Base-by-base conservation (phyloP, 2,888 invertebrate genomes). In the Steinernema carpocapsae region DNA sequence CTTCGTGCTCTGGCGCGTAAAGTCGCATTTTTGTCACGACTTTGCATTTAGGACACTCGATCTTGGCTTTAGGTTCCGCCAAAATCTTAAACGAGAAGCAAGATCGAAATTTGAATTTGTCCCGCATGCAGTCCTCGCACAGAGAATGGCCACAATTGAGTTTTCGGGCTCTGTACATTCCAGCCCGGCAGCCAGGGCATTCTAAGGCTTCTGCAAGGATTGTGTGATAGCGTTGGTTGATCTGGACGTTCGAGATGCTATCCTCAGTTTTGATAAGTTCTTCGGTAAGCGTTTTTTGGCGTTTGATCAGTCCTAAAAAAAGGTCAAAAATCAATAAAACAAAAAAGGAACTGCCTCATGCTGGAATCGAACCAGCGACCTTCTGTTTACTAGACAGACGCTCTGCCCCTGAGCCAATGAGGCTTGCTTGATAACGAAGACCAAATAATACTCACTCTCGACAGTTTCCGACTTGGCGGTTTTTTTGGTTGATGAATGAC, bases 351-450 rank as follows among this genome's bases (percentile, higher is more conserved):
- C n/a, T 80, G 81, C 80, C 80, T 75, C 81, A 79, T 80, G 80
- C 80, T 77, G 80, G 80, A 81, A 78, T 80, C 76, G 80, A 81
- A 80, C 79, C 80, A 78, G 81, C 78, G 81, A 82, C 82, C 81
- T 81, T 81, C 81, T 81, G 81, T 82, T 81, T 81, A 81, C 81
- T 77, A 81, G 81, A 81, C 82, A 82, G 82, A 81, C 81, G 82
- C 82, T 81, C 80, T 81, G 78, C 81, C 81, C 22, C 56, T 56
- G 56, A 56, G 22, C 56, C 56, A 56, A n/a, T n/a, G n/a, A n/a
- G n/a, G n/a, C n/a, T n/a, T n/a, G n/a, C n/a, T n/a, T n/a, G n/a
- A n/a, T n/a, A 56, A n/a, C n/a, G n/a, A n/a, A n/a, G n/a, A n/a
- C n/a, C n/a, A n/a, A n/a, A n/a, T n/a, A 56, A 56, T 26, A 56